Conservation (phyloP, 2,888 invertebrate species). For the Petrolisthes manimaculis region DNA sequence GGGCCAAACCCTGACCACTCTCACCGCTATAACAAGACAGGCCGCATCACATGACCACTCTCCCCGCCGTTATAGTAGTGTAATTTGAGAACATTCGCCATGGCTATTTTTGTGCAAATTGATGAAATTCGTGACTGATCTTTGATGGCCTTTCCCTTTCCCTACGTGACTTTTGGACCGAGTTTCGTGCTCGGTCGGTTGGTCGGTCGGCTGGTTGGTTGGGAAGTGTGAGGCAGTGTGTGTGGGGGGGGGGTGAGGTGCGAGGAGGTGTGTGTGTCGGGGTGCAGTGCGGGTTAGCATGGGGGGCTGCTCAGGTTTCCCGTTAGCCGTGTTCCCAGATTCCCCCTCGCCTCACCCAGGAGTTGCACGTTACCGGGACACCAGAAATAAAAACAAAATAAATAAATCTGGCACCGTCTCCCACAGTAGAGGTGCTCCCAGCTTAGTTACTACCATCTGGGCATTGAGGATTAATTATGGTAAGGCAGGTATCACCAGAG, state of each 20-base stretch:
- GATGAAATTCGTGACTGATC: neutral
- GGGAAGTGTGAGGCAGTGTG: neutral
- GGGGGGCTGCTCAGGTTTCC: constrained; percentile 42
- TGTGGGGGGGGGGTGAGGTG: constrained; percentile 10
- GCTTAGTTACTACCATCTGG: constrained; percentile 30
- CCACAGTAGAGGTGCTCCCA: neutral
- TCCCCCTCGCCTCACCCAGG: constrained; percentile 26
- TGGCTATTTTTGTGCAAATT: constrained; percentile 8
- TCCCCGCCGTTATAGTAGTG: constrained; percentile 36
- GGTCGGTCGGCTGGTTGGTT: too few species aligned
- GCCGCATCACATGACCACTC: constrained; percentile 54
- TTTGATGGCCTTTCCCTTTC: constrained; percentile 33
- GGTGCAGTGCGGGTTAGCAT: neutral
- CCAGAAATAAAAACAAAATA: too few species aligned
- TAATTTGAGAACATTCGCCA: neutral
- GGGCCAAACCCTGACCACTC: constrained; percentile 39
- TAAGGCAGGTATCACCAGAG: constrained; percentile 18
- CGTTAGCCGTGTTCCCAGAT: constrained; percentile 41
- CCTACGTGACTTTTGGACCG: neutral
- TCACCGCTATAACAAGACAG: constrained; percentile 53
- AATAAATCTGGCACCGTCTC: neutral
- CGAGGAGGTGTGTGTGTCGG: constrained; percentile 5
- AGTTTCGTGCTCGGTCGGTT: too few species aligned
- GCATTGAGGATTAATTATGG: constrained; percentile 48
- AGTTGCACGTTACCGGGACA: neutral